Evolutionary conservation across 2,113 vertebrate genomes (phyloP), one percentile per base, ranked within the genome.

Genomic region (Bos javanicus): DNA sequence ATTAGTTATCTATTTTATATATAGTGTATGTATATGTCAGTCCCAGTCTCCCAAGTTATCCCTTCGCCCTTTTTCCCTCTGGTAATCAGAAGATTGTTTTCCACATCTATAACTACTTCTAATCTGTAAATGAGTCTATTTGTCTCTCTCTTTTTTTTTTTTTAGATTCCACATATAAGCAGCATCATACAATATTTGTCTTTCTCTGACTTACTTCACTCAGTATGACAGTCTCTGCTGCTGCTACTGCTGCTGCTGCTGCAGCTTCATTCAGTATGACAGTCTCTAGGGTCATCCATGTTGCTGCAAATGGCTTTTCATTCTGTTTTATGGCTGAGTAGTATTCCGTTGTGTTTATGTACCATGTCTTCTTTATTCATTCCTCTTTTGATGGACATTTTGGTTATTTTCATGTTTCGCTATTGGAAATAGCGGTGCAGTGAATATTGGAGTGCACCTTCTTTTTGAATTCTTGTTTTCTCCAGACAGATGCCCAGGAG

Each of bases 271-370:
- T 46, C 43, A 46, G 43, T 46, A 11, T 33, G 46, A 48, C 46
- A 81, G 16, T 33, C 78, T 33, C 78, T 81, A 7, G 78, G 48
- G 30, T 50, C 78, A 7, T 7, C 30, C 17, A 2, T 21, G 48
- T n/a, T 21, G 48, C 30, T 81, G 5, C 78, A 52, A 11, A 33
- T n/a, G 78, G 48, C 48, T 13, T 81, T 52, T 21, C 1, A 0
- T 52, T 7, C 16, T 3, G 21, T 76, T 33, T 12, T 12, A 33
- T 21, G 78, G 28, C 46, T 81, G 46, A 81, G 78, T 12, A 81
- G 2, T 33, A 6, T 81, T 33, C 5, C 0, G 7, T 7, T 33
- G 48, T 81, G 19, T 33, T 52, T 3, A 52, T 33, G 9, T 21
- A 0, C 26, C 46, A 0, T 30, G 48, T 52, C 48, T 19, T 33